Evolutionary conservation across 1,140 invertebrate species (phyloP), one percentile per base, ranked within the genome.

Genomic region (Hylaeus anthracinus): DNA sequence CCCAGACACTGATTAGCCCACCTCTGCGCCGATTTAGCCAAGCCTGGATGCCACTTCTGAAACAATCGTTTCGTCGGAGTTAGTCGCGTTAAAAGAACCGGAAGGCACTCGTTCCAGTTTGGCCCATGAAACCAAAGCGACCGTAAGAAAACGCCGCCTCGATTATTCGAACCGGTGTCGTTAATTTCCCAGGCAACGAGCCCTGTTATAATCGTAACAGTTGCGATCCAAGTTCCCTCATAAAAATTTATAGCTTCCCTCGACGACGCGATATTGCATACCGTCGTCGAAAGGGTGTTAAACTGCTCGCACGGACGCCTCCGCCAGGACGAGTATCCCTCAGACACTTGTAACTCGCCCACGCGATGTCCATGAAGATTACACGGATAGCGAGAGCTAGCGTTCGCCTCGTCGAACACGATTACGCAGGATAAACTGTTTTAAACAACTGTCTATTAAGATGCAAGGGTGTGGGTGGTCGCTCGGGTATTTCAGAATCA

Each of bases 1-100:
- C 96, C 95, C 78, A 94, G 91, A 85, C 97, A 98, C 72, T 94
- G 89, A 66, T 97, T 94, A 0, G 97, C 96, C 95, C 97, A 97
- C 67, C 92, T 94, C 91, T 97, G 96, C 0, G 97, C 97, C 14
- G 95, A 94, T 84, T 93, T 94, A 0, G 96, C 96, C 12, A 96
- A 96, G 1, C 94, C 94, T 9, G 92, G 91, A 85, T 97, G 95
- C 96, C 96, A 97, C 75, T 94, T 95, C 97, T 97, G 92, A 48
- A 92, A 91, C 82, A 26, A 41, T 9, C 12, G n/a, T 58, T 56
- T 71, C n/a, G 5, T 4, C 43, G 26, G 26, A 26, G 26, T 26
- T 26, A 26, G 26, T 26, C 26, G 26, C 26, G 26, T 26, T 26
- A 26, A 26, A 26, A 26, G 26, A 26, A 26, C 26, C 26, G 26